phyloP scores from a whole-genome alignment of 1,140 invertebrate species.

The Drosophila tani region DNA sequence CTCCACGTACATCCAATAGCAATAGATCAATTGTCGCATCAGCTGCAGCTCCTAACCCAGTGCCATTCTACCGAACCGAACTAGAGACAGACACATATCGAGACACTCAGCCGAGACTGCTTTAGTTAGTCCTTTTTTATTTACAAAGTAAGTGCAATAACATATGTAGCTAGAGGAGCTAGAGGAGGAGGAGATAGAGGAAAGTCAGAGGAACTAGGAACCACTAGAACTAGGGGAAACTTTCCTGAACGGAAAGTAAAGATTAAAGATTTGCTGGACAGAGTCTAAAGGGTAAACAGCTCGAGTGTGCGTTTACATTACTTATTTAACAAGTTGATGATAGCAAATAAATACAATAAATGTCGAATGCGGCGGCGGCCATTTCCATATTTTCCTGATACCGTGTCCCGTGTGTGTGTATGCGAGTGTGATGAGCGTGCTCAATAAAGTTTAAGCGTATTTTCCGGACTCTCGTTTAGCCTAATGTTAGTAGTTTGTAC shows the following conservation, averaged over 20 bases:
- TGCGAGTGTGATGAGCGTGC: conserved; percentile 71
- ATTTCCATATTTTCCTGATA: conserved; percentile 13
- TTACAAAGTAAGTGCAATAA: conserved; percentile 72
- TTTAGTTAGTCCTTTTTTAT: conserved; percentile 75
- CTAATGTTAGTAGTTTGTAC: conserved; percentile 67
- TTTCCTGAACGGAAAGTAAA: conserved; percentile 12
- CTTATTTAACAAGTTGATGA: conserved; percentile 39
- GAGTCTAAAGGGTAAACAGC: conserved; percentile 61
- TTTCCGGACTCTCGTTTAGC: conserved; percentile 57
- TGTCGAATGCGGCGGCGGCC: conserved; percentile 48
- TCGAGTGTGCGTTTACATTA: conserved; percentile 44
- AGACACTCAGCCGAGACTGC: conserved; percentile 76
- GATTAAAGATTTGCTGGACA: conserved; percentile 65
- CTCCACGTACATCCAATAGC: conserved; percentile 40
- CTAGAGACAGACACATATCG: conserved; percentile 45
- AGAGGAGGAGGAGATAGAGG: background rate
- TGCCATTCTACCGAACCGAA: conserved; percentile 45
- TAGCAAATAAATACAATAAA: conserved; percentile 30
- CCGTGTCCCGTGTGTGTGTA: conserved; percentile 7
- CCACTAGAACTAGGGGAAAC: conserved; percentile 21
- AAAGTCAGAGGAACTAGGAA: conserved; percentile 15
- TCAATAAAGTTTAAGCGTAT: conserved; percentile 62
- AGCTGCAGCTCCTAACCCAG: conserved; percentile 55
- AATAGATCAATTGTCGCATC: conserved; percentile 45
- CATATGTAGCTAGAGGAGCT: conserved; percentile 20